Base-by-base conservation (phyloP, 2,797 vertebrate species). In the Argya squamiceps region DNA sequence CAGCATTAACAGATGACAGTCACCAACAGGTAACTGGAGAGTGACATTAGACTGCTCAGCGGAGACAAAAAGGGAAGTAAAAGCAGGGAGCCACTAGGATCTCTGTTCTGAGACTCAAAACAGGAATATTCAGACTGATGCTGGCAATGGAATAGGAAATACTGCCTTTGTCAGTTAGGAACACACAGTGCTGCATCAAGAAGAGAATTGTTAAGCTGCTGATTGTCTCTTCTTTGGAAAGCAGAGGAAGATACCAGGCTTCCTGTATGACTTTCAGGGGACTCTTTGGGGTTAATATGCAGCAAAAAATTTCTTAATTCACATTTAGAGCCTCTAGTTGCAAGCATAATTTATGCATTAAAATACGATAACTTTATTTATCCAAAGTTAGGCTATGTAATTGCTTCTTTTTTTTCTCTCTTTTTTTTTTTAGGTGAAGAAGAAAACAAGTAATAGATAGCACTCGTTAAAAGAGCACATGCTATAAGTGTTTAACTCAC, bases 141-240 rank as follows among this genome's bases (percentile, higher is more conserved):
- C 1, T 16, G 32, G 34, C 47, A 86, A 74, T 30, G 55, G n/a
- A 64, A 73, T 8, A 77, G 15, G 27, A 83, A 55, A 27, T 32
- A 19, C 18, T 78, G 34, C 1, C 2, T 74, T 88, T 76, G 59
- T 70, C 68, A 89, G 15, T 24, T 55, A 50, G 53, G 27, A 86
- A 43, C 36, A 69, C 1, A 2, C 6, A 11, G 30, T 23, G 11
- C 14, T 84, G 63, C 37, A 74, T 19, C 0, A 0, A 83, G 37
- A 71, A 16, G 8, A 84, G 44, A 65, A 58, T 17, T 4, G 2
- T 55, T 47, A 84, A 77, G 18, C 9, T 67, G 36, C 3, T 50
- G 47, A 67, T 79, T 90, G 92, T 60, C 11, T 82, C 27, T 43
- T 82, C 3, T 37, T 73, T 68, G 36, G 8, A 52, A 55, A 6